Percentiles rank a stretch among this genome's conserved stretches.
Evolutionary conservation across 37 sponge, comb jelly and placozoan species (phyloP).

Genomic region (Diacarnus erythraeanus): DNA sequence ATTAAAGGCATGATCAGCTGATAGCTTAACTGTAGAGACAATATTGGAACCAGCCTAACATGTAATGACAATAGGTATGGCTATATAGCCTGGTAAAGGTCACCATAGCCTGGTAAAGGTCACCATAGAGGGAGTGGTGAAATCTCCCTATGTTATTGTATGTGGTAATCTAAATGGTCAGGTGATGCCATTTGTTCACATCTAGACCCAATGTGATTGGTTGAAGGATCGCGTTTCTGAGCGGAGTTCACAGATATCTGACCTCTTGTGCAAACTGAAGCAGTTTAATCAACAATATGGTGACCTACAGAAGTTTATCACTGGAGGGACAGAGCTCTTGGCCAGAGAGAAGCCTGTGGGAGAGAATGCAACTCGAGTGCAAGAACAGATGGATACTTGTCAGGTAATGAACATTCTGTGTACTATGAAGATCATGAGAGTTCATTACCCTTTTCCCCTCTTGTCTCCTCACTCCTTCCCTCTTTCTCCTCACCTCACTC

Average conservation of each 20-base stretch:
- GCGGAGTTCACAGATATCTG: constrained; percentile 9
- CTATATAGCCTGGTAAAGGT: too few species aligned
- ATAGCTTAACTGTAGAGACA: too few species aligned
- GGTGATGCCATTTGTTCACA: too few species aligned
- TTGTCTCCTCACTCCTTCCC: background rate
- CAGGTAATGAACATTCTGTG: constrained; percentile 23
- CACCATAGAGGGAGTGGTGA: too few species aligned
- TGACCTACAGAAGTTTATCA: constrained; percentile 39
- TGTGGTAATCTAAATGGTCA: too few species aligned
- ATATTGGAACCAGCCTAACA: too few species aligned
- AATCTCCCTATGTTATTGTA: background rate
- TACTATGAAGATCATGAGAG: background rate
- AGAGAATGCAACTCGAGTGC: constrained; percentile 24
- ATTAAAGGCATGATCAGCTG: too few species aligned
- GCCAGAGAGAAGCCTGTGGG: constrained; percentile 57
- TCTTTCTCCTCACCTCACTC: background rate
- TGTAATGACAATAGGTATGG: too few species aligned
- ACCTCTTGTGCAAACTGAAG: constrained; percentile 42
- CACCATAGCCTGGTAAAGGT: too few species aligned
- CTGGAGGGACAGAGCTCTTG: constrained; percentile 43
- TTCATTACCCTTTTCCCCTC: background rate
- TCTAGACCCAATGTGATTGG: constrained; percentile 55
- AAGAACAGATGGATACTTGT: constrained; percentile 66
- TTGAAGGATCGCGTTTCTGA: constrained; percentile 26
- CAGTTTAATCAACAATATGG: constrained; percentile 46